Conservation (phyloP, 2,113 vertebrate species). For the Macrotis lagotis region DNA sequence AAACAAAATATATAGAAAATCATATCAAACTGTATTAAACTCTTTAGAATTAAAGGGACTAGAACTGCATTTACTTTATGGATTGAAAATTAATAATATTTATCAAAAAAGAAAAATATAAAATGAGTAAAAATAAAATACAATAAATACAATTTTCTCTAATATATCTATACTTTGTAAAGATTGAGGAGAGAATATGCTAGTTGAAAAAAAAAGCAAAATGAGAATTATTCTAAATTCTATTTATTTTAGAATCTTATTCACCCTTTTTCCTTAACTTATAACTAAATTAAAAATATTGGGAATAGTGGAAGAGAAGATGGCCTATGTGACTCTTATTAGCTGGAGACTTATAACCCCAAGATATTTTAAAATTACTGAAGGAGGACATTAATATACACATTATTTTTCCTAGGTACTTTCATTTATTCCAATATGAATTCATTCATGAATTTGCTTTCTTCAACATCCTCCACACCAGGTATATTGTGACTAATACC, state of each 20-base stretch:
- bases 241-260: background rate
- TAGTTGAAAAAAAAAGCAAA: background rate
- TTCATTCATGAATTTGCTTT: background rate
- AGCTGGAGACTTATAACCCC: background rate
- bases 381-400: background rate
- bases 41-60: background rate
- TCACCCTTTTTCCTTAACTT: background rate
- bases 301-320: background rate
- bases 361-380: background rate
- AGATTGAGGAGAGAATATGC: too few species aligned
- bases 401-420: background rate
- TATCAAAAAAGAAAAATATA: background rate
- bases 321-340: background rate
- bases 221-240: background rate
- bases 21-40: background rate
- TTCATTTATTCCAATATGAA: background rate
- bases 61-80: background rate
- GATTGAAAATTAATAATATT: background rate
- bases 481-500: too few species aligned
- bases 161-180: too few species aligned
- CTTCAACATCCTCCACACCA: too few species aligned
- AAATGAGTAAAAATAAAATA: background rate
- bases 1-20: background rate
- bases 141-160: background rate
- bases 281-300: background rate